Percentiles rank a stretch among this genome's conserved stretches.
phyloP scores from a whole-genome alignment of 2,888 invertebrate genomes.

The Pollenia griseotomentosa region DNA sequence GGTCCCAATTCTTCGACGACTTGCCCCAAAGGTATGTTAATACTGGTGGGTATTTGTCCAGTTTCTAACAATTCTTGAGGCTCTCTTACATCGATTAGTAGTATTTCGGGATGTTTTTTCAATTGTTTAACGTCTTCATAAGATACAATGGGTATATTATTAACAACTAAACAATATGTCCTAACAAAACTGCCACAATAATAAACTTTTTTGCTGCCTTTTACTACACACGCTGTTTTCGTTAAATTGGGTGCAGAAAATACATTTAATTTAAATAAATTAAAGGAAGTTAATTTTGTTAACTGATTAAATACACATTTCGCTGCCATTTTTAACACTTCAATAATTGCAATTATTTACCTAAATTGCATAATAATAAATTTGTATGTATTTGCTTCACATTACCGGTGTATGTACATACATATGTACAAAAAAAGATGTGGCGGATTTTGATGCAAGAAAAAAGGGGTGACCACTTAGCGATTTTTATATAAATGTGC shows the following conservation, averaged over 20 bases:
- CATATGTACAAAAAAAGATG: neutral
- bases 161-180: constrained; percentile 15
- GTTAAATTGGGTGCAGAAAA: neutral
- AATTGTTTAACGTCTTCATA: constrained; percentile 84
- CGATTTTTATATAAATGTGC: too few relatives aligned
- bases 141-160: constrained; percentile 69
- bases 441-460: neutral
- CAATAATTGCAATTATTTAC: too few relatives aligned
- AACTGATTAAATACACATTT: constrained; percentile 12
- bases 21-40: constrained; percentile 89
- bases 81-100: constrained; percentile 91
- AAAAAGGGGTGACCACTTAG: too few relatives aligned
- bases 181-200: neutral
- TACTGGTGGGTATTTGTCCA: constrained; percentile 89
- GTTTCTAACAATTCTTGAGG: constrained; percentile 89
- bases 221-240: neutral
- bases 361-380: constrained; percentile 15
- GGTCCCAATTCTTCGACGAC: constrained; percentile 76
- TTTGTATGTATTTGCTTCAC: neutral
- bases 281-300: neutral
- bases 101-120: constrained; percentile 84
- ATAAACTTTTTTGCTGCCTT: too few relatives aligned
- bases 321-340: constrained; percentile 2
- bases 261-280: neutral
- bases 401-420: neutral